Evolutionary conservation across 1,140 invertebrate species (phyloP), one percentile per base, ranked within the genome.

Genomic region (Triops cancriformis): DNA sequence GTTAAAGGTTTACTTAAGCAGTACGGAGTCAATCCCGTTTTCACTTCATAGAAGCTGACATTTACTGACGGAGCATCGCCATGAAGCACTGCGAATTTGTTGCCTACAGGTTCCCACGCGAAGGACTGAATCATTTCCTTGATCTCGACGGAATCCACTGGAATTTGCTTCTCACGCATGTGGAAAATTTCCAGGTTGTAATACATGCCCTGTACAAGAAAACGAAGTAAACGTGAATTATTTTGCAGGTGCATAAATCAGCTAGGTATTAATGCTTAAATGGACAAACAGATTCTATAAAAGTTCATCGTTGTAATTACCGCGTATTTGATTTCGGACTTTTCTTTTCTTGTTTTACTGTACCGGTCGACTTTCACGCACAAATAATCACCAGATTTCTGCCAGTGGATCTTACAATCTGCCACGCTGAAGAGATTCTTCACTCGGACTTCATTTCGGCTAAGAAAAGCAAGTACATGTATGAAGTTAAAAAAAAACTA

Each of bases 151-250:
- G 94, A 97, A 83, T 99, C 98, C 0, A 99, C 96, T 0, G 98
- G 97, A 80, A 99, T 95, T 84, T 98, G 93, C 84, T 99, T 99
- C 82, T 98, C 96, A 76, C 94, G 87, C 91, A 99, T 96, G 82
- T 98, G 95, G 87, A 99, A 99, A 80, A 99, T 95, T 87, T 99
- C 98, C 86, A 99, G 98, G 84, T 99, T 99, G 86, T 96, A 98
- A 81, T 97, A 97, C 89, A 98, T 94, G 81, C 97, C 96, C 90
- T 92, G 81, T 51, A 87, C 85, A 81, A 81, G 80, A 27, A 78
- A n/a, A 14, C 73, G 12, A 45, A 79, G 7, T 4, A 37, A 37
- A 37, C 2, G 7, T 37, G 2, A 37, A 37, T 37, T 37, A 37
- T 4, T 37, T 4, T 37, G 31, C 2, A 72, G 2, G 26, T 72